phyloP scores from a whole-genome alignment of 1,140 invertebrate species.

The Drosophila cardini region DNA sequence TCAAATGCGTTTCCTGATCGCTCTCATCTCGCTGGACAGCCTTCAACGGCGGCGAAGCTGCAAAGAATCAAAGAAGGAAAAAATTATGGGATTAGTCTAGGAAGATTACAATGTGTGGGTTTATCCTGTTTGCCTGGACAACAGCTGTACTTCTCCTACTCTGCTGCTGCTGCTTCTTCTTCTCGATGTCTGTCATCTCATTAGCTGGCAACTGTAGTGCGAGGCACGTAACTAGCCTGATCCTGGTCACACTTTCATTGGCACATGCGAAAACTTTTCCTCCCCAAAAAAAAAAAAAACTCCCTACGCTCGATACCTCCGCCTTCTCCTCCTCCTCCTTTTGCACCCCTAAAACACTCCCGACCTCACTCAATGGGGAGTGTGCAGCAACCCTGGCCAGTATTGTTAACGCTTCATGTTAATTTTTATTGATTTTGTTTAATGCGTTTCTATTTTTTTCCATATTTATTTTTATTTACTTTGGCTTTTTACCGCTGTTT shows the following conservation, averaged over 20 bases:
- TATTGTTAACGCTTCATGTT: slow-evolving; percentile 51
- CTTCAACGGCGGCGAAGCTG: slow-evolving; percentile 71
- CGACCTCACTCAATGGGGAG: neutral
- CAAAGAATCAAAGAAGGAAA: slow-evolving; percentile 19
- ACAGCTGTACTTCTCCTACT: slow-evolving; percentile 20
- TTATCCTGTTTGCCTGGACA: slow-evolving; percentile 7
- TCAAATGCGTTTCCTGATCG: slow-evolving; percentile 73
- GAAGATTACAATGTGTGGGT: slow-evolving; percentile 25
- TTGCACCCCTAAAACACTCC: slow-evolving; percentile 17
- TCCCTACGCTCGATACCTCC: no score
- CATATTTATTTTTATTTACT: slow-evolving; percentile 79
- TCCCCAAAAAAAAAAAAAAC: neutral
- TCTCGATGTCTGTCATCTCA: slow-evolving; percentile 7
- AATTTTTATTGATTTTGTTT: slow-evolving; percentile 82
- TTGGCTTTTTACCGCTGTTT: slow-evolving; percentile 36
- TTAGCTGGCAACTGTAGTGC: slow-evolving; percentile 62
- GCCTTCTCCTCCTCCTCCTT: neutral
- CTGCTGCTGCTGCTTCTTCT: slow-evolving; percentile 1
- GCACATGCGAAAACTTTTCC: slow-evolving; percentile 54
- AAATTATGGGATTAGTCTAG: slow-evolving; percentile 45
- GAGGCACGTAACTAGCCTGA: slow-evolving; percentile 67
- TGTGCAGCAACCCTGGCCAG: slow-evolving; percentile 17
- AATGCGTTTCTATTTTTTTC: slow-evolving; percentile 75
- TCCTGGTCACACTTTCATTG: slow-evolving; percentile 57
- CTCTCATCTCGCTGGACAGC: slow-evolving; percentile 73